Conservation (phyloP, 2,797 vertebrate genomes). For the Gymnocypris eckloni region DNA sequence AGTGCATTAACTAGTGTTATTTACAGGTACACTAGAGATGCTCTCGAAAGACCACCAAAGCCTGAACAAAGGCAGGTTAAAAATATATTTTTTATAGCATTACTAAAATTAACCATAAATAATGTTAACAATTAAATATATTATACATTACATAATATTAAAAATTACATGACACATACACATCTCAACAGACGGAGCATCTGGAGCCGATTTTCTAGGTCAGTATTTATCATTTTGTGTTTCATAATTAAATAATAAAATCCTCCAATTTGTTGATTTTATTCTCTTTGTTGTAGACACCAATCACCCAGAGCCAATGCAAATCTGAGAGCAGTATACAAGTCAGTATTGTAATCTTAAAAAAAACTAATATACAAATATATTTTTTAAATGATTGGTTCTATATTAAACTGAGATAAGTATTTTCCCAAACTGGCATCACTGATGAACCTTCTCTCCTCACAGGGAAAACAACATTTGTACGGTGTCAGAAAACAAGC, state of each 20-base stretch:
- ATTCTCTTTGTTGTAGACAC: too few relatives aligned
- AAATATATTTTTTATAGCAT: neutral
- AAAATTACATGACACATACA: neutral
- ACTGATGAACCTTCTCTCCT: neutral
- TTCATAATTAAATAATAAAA: too few relatives aligned
- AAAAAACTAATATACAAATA: too few relatives aligned
- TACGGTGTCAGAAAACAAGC: neutral
- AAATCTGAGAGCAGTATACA: too few relatives aligned
- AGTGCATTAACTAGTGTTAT: neutral
- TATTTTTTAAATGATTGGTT: too few relatives aligned
- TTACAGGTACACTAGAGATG: neutral
- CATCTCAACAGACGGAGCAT: conserved; percentile 15
- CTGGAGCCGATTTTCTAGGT: too few relatives aligned
- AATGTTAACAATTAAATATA: neutral
- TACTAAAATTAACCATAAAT: neutral
- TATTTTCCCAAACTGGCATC: neutral
- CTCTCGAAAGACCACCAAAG: conserved; percentile 33
- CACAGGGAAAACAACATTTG: neutral
- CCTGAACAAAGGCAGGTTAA: conserved; percentile 31
- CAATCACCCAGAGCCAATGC: too few relatives aligned
- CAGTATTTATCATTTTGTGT: too few relatives aligned
- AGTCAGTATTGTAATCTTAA: too few relatives aligned
- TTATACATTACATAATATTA: neutral
- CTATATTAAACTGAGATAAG: neutral
- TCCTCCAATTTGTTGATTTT: too few relatives aligned